Base-by-base conservation (phyloP, 1,140 invertebrate genomes). In the Cotesia chilonis region DNA sequence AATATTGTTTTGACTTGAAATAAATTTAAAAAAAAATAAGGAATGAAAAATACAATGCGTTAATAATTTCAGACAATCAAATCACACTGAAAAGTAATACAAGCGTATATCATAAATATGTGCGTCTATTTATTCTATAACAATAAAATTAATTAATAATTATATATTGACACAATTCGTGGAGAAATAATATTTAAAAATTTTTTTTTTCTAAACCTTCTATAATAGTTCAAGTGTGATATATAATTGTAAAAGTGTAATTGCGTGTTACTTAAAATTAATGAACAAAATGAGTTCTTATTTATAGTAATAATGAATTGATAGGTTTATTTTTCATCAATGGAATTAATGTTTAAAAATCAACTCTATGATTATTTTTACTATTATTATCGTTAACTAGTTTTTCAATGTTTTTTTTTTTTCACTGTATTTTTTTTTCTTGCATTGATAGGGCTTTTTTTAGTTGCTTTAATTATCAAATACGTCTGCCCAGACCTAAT, bases 391-490 rank as follows among this genome's bases (percentile, higher is more conserved):
- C 20, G 0, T 57, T 57, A 3, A 57, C n/a, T 57, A 3, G n/a
- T 14, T 20, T 57, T 57, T 57, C 7, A 57, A 57, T 14, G 54
- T 57, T 14, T 6, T 12, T 17, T 14, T 14, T 55, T 57, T 12
- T 57, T 57, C 9, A 57, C 6, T 57, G n/a, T 17, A 5, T 7
- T 41, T 41, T 47, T 47, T 47, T 47, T 47, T 57, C 5, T 57
- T 60, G 59, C 59, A 60, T 60, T 60, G 59, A 60, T 60, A 60
- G 59, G 59, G 59, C 59, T 1, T 28, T 60, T 28, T 36, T 35
- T 17, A 9, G 6, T 47, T 47, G 10, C 10, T 47, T 47, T 47
- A 47, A 7, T 47, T 47, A 10, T 47, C 41, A 36, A 60, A 28
- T 17, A 60, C 54, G 54, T 60, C 59, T 17, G 7, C 28, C 59